Percentiles rank a stretch among this genome's conserved stretches.
Conservation (phyloP, 2,113 vertebrate species). For the Labeo rohita region DNA sequence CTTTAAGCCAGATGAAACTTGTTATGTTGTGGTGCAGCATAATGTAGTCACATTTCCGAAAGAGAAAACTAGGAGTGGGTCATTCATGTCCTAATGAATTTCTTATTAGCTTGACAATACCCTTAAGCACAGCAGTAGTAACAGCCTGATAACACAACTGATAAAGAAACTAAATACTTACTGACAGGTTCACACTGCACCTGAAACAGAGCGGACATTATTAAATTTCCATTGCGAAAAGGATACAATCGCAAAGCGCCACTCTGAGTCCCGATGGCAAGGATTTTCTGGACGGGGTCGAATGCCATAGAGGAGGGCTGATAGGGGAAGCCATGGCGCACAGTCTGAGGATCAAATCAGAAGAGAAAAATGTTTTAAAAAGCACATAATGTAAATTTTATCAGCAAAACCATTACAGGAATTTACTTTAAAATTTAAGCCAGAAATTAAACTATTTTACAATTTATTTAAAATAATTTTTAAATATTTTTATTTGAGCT, state of each 20-base stretch:
- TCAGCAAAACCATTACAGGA: neutral
- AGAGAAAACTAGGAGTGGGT: neutral
- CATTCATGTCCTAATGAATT: conserved; percentile 1
- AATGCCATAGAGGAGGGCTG: conserved; percentile 98
- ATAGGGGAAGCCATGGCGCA: conserved; percentile 98
- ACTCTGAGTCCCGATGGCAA: conserved; percentile 93
- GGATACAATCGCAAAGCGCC: conserved; percentile 99
- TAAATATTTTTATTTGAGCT: neutral
- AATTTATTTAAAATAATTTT: neutral
- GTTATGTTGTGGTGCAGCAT: conserved; percentile 20
- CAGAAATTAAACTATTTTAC: neutral
- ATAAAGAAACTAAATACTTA: conserved; percentile 47
- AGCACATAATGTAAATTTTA: conserved; percentile 56
- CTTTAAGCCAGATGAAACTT: conserved; percentile 21
- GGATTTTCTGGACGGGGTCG: conserved; percentile 98
- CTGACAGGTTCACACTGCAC: conserved; percentile 8
- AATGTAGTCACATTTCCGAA: neutral
- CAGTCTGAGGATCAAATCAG: conserved; percentile 81
- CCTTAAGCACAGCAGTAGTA: neutral
- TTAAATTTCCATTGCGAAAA: conserved; percentile 69
- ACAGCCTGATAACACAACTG: neutral
- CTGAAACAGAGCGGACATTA: conserved; percentile 27
- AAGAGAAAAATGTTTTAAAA: conserved; percentile 45
- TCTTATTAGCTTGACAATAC: neutral
- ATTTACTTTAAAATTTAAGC: neutral